These are phyloP conservation scores for Hypothenemus hampei DNA, from an alignment of 1,140 invertebrate species.

Conservation along the genomic window DNA sequence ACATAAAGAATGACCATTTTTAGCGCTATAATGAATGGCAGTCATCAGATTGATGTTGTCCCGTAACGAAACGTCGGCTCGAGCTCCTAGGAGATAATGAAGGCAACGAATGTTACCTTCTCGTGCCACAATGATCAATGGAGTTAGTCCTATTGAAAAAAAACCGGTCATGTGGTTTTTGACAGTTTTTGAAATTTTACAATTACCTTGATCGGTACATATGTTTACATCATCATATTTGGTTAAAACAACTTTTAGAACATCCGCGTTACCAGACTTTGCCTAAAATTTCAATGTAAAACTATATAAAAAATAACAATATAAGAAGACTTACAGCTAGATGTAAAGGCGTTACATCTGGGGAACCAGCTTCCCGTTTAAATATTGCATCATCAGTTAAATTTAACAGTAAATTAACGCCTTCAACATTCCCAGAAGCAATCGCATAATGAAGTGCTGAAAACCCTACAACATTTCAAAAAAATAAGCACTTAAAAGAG, in stretches of 20 bases:
- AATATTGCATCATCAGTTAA: constrained; percentile 18
- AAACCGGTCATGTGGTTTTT: not conserved
- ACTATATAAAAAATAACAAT: not conserved
- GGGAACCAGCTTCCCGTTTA: constrained; percentile 26
- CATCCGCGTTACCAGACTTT: constrained; percentile 33
- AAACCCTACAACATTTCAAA: constrained; percentile 35
- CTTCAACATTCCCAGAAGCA: constrained; percentile 39
- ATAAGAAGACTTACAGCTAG: constrained; percentile 49
- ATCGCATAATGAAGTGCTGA: constrained; percentile 56
- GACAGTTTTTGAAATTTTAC: not conserved
- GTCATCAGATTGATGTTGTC: constrained; percentile 51
- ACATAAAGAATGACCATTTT: constrained; percentile 56
- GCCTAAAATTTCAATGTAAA: constrained; percentile 22
- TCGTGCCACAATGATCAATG: constrained; percentile 56
- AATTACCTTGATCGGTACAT: constrained; percentile 29
- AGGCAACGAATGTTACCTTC: constrained; percentile 54
- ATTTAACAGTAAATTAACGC: constrained; percentile 41
- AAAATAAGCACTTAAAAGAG: not conserved
- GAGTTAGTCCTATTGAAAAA: constrained; percentile 48
- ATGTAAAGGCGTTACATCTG: constrained; percentile 53
- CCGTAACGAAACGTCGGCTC: constrained; percentile 46
- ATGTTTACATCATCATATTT: constrained; percentile 33
- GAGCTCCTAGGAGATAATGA: constrained; percentile 49
- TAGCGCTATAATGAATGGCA: constrained; percentile 58
- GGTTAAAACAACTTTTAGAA: constrained; percentile 29